A percentile compares a stretch with the other conserved stretches of the same genome.
These are phyloP conservation scores for Hippocampus comes DNA, from an alignment of 2,113 vertebrate genomes.

Conservation along the genomic window DNA sequence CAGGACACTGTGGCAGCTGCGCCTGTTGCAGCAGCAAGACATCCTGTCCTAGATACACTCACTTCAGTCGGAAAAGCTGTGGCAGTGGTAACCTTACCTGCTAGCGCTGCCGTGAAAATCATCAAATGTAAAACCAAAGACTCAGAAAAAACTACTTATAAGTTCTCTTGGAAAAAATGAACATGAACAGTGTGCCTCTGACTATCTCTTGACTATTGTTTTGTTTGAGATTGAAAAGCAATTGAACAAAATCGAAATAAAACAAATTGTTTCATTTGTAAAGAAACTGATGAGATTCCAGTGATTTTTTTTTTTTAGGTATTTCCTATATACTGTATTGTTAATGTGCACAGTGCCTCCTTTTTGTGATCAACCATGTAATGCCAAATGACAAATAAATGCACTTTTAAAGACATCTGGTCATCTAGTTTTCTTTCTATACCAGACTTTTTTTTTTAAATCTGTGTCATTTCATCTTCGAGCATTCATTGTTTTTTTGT, in stretches of 20 bases:
- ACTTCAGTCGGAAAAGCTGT: slow-evolving; percentile 57
- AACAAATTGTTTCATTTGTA: not conserved
- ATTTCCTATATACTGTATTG: not conserved
- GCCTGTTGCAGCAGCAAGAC: slow-evolving; percentile 10
- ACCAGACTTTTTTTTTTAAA: too few species aligned
- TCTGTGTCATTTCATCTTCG: too few species aligned
- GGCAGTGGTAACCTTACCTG: slow-evolving; percentile 51
- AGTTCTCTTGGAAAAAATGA: slow-evolving; percentile 73
- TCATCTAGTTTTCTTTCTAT: not conserved
- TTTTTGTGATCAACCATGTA: not conserved
- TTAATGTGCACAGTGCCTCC: not conserved
- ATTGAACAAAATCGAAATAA: not conserved
- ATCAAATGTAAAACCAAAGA: slow-evolving; percentile 63
- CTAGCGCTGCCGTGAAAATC: slow-evolving; percentile 67
- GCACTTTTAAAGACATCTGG: not conserved
- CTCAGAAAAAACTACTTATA: slow-evolving; percentile 64
- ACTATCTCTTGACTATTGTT: not conserved
- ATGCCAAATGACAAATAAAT: slow-evolving; percentile 3
- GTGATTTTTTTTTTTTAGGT: too few species aligned
- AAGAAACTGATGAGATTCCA: not conserved
- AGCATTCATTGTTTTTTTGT: too few species aligned
- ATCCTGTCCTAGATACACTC: not conserved
- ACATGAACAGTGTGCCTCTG: not conserved
- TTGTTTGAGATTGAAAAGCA: not conserved
- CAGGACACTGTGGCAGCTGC: slow-evolving; percentile 21